Evolutionary conservation across 2,888 invertebrate species (phyloP).

Genomic region (Malachius bipustulatus): DNA sequence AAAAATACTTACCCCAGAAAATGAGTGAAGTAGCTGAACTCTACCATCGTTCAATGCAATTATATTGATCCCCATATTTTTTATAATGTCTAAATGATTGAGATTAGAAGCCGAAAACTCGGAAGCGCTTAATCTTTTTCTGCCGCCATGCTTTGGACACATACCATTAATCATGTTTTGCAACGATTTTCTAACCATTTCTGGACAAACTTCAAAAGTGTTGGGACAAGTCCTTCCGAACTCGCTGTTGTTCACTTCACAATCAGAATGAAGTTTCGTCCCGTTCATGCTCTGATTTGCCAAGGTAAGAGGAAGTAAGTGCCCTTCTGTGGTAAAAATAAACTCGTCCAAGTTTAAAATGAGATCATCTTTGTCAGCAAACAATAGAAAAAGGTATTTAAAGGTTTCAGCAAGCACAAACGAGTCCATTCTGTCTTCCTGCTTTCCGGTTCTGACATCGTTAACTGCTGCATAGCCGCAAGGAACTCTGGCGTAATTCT

Average conservation of each 20-base stretch:
- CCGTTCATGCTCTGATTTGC: slow-evolving; percentile 45
- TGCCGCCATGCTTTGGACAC: slow-evolving; percentile 53
- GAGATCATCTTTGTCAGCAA: slow-evolving; percentile 77
- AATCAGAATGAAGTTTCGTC: slow-evolving; percentile 20
- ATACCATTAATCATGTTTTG: slow-evolving; percentile 75
- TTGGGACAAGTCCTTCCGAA: slow-evolving; percentile 66
- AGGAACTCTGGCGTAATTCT: slow-evolving; percentile 81
- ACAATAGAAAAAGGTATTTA: slow-evolving; percentile 90
- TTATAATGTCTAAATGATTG: slow-evolving; percentile 74
- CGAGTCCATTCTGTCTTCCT: slow-evolving; percentile 97
- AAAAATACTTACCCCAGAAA: slow-evolving; percentile 57
- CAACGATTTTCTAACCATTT: slow-evolving; percentile 71
- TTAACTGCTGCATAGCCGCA: slow-evolving; percentile 92
- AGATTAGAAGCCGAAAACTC: slow-evolving; percentile 66
- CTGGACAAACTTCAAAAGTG: slow-evolving; percentile 69
- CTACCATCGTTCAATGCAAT: slow-evolving; percentile 79
- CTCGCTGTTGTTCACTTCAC: slow-evolving; percentile 48
- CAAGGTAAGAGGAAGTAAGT: slow-evolving; percentile 79
- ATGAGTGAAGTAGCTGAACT: slow-evolving; percentile 84
- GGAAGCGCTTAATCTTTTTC: slow-evolving; percentile 52
- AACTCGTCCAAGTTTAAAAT: slow-evolving; percentile 75
- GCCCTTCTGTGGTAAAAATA: slow-evolving; percentile 89
- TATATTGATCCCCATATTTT: slow-evolving; percentile 92
- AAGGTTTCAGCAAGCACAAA: slow-evolving; percentile 96
- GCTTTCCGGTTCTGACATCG: slow-evolving; percentile 48